Evolutionary conservation across 2,888 invertebrate species (phyloP).

Genomic region (Dicycla oo): DNA sequence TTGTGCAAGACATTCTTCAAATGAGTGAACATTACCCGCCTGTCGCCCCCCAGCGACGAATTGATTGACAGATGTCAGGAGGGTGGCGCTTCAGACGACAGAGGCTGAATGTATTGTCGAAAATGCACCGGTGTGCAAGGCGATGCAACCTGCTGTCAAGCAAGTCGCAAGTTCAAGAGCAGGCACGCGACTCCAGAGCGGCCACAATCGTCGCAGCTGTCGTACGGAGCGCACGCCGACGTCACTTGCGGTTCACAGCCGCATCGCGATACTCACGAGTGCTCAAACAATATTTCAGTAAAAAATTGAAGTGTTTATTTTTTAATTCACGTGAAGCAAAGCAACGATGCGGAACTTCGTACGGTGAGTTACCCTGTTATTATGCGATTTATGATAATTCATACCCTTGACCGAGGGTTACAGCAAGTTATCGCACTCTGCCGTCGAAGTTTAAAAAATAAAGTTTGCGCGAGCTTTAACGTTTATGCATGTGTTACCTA

Average conservation of each 20-base stretch:
- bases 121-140: constrained; percentile 83
- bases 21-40: constrained; percentile 29
- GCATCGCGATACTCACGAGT: constrained; percentile 73
- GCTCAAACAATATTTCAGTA: constrained; percentile 68
- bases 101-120: constrained; percentile 69
- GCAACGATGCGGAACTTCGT: constrained; percentile 83
- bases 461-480: constrained; percentile 62
- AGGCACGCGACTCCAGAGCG: constrained; percentile 71
- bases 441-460: constrained; percentile 67
- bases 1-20: constrained; percentile 35
- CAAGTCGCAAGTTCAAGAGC: constrained; percentile 85
- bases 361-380: constrained; percentile 78
- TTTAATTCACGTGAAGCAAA: constrained; percentile 65
- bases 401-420: constrained; percentile 75
- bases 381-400: constrained; percentile 68
- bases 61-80: constrained; percentile 55
- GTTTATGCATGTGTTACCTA: constrained; percentile 72
- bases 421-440: constrained; percentile 72
- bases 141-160: constrained; percentile 80
- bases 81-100: constrained; percentile 59
- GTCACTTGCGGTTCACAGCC: constrained; percentile 67
- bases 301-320: constrained; percentile 70
- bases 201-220: constrained; percentile 83
- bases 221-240: constrained; percentile 78
- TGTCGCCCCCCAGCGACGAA: constrained; percentile 27